phyloP scores from a whole-genome alignment of 64 coral and sea anemone species.

The Astreopora myriophthalma region DNA sequence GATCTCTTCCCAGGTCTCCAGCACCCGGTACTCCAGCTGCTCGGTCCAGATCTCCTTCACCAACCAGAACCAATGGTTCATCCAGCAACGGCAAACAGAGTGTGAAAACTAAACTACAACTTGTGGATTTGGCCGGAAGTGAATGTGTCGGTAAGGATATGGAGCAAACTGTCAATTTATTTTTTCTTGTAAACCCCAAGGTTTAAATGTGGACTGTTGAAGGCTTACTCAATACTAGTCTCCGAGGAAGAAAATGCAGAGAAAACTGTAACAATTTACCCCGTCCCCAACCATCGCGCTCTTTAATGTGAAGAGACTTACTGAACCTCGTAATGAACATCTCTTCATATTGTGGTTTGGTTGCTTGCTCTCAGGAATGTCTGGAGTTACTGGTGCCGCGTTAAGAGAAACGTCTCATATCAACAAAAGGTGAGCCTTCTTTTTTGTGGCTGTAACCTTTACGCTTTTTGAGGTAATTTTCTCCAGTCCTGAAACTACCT shows the following conservation, averaged over 20 bases:
- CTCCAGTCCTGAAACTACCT: too few relatives aligned
- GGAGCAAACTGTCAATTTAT: too few relatives aligned
- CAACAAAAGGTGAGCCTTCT: constrained; percentile 84
- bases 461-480: not conserved
- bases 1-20: constrained; percentile 72
- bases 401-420: constrained; percentile 98
- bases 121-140: constrained; percentile 97
- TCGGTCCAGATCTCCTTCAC: constrained; percentile 93
- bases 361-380: constrained; percentile 73
- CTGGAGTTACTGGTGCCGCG: constrained; percentile 93
- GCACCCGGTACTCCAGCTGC: constrained; percentile 81
- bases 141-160: constrained; percentile 93
- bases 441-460: not conserved
- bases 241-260: too few relatives aligned
- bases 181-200: too few relatives aligned
- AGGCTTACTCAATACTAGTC: too few relatives aligned
- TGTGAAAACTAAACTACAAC: constrained; percentile 94
- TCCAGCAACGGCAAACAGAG: constrained; percentile 40
- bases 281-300: too few relatives aligned
- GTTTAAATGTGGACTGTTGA: too few relatives aligned
- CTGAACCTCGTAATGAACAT: not conserved
- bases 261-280: too few relatives aligned
- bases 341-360: not conserved
- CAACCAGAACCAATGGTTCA: constrained; percentile 69
- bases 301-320: too few relatives aligned